Base-by-base conservation (phyloP, 2,888 invertebrate genomes). In the Buathra laborator region DNA sequence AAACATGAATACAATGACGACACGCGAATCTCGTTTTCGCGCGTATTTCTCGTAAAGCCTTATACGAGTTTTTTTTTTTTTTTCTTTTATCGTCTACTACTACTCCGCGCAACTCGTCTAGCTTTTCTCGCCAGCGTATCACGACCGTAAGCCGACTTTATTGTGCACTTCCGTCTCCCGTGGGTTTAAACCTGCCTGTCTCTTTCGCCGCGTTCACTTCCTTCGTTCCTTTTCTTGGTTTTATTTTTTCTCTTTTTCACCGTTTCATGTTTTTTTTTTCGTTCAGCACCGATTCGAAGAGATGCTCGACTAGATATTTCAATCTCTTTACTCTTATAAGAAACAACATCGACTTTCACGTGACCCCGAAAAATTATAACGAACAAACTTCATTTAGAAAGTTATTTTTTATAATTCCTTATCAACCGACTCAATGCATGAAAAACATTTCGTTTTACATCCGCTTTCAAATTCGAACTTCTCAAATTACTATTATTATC, bases 131-230 rank as follows among this genome's bases (percentile, higher is more conserved):
- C 43, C 44, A 0, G 44, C 53, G n/a, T 67, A 82, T 82, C 72
- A 67, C 46, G 66, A 9, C 53, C 48, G 71, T 43, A 76, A 82
- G 56, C 51, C 66, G 32, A 24, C 71, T 77, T 82, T 77, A 77
- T 77, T 59, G 77, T 48, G 51, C n/a, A 77, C 67, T 83, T 62
- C 72, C 67, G 48, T 78, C 16, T 78, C 32, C 59, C 66, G 67
- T 67, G 32, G 32, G 37, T 59, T 72, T 59, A 24, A 48, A 56
- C 32, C 44, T 32, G 14, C 56, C 29, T 46, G 46, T 16, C 29
- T 56, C 71, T 76, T 46, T 37, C 32, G 9, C 14, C 43, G 10
- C 51, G 32, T 2, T 53, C 56, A 44, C 43, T 16, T 44, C 19
- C 59, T 62, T 72, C 48, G 19, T 44, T 53, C 32, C n/a, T 3